Evolutionary conservation across 2,797 vertebrate genomes (phyloP).

Genomic region (Oreonectes daqikongensis): DNA sequence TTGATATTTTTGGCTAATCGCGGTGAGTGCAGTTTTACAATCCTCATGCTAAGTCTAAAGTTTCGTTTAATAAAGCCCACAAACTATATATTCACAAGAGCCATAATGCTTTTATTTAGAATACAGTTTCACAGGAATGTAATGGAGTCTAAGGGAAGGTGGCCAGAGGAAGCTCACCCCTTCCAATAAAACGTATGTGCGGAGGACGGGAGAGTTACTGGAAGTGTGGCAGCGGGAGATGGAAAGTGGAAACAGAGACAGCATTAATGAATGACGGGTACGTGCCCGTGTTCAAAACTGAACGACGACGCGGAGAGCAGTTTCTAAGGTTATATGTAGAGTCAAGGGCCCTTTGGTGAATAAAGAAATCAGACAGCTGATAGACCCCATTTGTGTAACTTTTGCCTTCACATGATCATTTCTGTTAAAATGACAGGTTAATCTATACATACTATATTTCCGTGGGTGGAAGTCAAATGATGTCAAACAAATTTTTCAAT

Average conservation of each 20-base stretch:
- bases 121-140: slow-evolving; percentile 7
- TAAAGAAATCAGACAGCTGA: background rate
- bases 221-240: slow-evolving; percentile 22
- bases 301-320: slow-evolving; percentile 8
- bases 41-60: slow-evolving; percentile 9
- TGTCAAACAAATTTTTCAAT: too few relatives aligned
- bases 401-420: too few relatives aligned
- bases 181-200: slow-evolving; percentile 21
- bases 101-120: slow-evolving; percentile 15
- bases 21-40: slow-evolving; percentile 11
- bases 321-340: background rate
- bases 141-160: slow-evolving; percentile 5
- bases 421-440: too few relatives aligned
- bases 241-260: slow-evolving; percentile 40
- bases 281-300: background rate
- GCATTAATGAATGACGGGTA: slow-evolving; percentile 40
- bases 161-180: background rate
- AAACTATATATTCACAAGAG: background rate
- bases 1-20: slow-evolving; percentile 20
- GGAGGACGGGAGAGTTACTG: slow-evolving; percentile 28
- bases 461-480: too few relatives aligned
- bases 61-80: background rate
- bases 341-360: background rate
- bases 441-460: too few relatives aligned
- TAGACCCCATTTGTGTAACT: background rate